Base-by-base conservation (phyloP, 1,140 invertebrate genomes). In the Meloidogyne hapla region DNA sequence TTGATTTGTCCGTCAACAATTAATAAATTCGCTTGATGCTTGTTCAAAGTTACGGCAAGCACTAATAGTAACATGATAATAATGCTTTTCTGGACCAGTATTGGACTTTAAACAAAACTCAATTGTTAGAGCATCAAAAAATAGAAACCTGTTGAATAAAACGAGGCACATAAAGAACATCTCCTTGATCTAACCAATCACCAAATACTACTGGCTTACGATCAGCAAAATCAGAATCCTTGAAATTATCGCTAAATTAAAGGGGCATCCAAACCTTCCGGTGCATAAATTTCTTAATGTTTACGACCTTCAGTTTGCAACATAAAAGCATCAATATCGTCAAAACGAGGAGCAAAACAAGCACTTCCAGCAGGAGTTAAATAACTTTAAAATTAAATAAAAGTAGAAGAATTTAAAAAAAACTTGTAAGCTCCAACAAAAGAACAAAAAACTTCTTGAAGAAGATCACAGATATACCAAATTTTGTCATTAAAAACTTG, bases 311-410 rank as follows among this genome's bases (percentile, higher is more conserved):
- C 96, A 9, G 97, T 88, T 89, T 99, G 96, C 56, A 99, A 85
- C 74, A 99, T 91, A 88, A 99, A 98, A n/a, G 95, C 96, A 90
- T 99, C 96, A 81, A 98, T 98, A 85, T 99, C 96, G 90, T 99
- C 96, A 88, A 61, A 80, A 45, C 83, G 79, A 0, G 81, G 79
- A 8, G 79, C 81, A 70, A 80, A 83, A 15, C 81, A 81, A 0
- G 68, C 25, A 33, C 70, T 42, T 9, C 70, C 64, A 9, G 83
- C 33, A 10, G 79, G 79, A 15, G 79, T 80, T 18, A 79, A 61
- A 62, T 83, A 80, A 70, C 79, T 80, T n/a, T 77, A 81, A 25
- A 38, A 13, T 3, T 95, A 90, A 93, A 74, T 92, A 92, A 10
- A 94, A 92, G 13, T n/a, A 10, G 15, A n/a, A n/a, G n/a, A n/a